These are phyloP conservation scores for Amiota communis DNA, from an alignment of 2,888 invertebrate species.

Conservation along the genomic window DNA sequence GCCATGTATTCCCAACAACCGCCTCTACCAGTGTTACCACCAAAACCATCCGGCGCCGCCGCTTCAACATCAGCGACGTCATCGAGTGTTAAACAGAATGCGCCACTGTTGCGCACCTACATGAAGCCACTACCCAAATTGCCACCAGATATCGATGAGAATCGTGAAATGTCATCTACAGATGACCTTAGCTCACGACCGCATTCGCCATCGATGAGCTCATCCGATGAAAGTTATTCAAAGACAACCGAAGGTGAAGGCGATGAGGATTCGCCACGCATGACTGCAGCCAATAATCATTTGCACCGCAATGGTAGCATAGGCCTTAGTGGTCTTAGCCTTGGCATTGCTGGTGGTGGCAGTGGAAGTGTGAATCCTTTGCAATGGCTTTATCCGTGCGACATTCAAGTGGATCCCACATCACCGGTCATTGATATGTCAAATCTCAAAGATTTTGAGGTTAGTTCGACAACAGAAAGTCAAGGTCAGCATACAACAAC, in stretches of 20 bases:
- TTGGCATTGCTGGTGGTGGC: constrained; percentile 36
- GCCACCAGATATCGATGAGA: constrained; percentile 74
- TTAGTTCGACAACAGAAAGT: constrained; percentile 73
- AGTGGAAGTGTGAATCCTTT: constrained; percentile 72
- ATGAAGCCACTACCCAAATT: constrained; percentile 77
- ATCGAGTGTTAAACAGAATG: constrained; percentile 62
- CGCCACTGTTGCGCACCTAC: constrained; percentile 73
- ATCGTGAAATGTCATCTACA: constrained; percentile 79
- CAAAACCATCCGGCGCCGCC: constrained; percentile 71
- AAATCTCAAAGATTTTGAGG: constrained; percentile 72
- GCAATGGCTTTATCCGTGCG: constrained; percentile 79
- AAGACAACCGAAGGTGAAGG: constrained; percentile 84
- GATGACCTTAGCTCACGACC: constrained; percentile 88
- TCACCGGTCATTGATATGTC: constrained; percentile 70
- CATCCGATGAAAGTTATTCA: constrained; percentile 89
- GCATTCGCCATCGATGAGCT: constrained; percentile 86
- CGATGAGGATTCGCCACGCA: constrained; percentile 70
- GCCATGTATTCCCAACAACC: constrained; percentile 67
- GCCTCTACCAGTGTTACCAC: constrained; percentile 67
- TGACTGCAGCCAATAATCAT: constrained; percentile 57
- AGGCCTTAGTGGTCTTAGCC: constrained; percentile 6
- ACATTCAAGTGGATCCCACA: constrained; percentile 76
- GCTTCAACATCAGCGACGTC: constrained; percentile 35
- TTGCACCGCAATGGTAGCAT: constrained; percentile 56
- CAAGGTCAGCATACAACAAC: constrained; percentile 76